A percentile compares a stretch with the other conserved stretches of the same genome.
Conservation (phyloP, 2,888 invertebrate genomes). For the Ellobium chinense region DNA sequence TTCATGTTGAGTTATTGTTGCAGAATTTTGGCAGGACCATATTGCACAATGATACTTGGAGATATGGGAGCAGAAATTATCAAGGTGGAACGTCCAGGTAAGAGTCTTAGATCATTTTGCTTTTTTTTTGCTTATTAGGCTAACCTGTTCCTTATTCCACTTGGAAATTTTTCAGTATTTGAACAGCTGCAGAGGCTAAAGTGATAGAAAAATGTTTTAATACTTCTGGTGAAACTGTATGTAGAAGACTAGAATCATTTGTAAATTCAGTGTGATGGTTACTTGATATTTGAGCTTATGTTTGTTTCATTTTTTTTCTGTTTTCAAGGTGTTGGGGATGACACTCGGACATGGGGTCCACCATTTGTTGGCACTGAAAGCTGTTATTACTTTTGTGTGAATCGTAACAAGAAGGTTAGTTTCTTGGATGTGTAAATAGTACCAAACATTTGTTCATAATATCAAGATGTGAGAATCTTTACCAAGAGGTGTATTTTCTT, state of each 20-base stretch:
- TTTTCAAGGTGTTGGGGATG: constrained; percentile 84
- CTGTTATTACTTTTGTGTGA: constrained; percentile 91
- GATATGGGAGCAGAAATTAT: constrained; percentile 96
- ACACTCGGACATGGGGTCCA: constrained; percentile 95
- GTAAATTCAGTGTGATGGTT: too few species aligned
- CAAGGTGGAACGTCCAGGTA: constrained; percentile 91
- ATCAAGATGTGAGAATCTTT: too few species aligned
- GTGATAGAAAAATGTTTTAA: background rate
- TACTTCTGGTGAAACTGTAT: background rate
- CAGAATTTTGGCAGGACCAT: constrained; percentile 94
- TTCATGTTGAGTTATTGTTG: background rate
- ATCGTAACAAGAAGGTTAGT: constrained; percentile 95
- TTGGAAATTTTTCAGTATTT: too few species aligned
- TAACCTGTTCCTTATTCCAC: background rate
- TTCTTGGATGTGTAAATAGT: too few species aligned
- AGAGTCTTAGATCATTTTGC: background rate
- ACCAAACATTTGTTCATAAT: too few species aligned
- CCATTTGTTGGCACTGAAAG: constrained; percentile 85
- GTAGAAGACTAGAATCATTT: background rate
- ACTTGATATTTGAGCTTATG: too few species aligned
- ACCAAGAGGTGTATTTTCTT: too few species aligned
- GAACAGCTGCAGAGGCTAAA: background rate
- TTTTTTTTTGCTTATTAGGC: background rate
- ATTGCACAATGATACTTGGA: constrained; percentile 94
- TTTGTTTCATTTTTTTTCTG: background rate